Percentiles rank a stretch among this genome's conserved stretches.
Conservation (phyloP, 2,888 invertebrate species). For the Smittia aterrima region DNA sequence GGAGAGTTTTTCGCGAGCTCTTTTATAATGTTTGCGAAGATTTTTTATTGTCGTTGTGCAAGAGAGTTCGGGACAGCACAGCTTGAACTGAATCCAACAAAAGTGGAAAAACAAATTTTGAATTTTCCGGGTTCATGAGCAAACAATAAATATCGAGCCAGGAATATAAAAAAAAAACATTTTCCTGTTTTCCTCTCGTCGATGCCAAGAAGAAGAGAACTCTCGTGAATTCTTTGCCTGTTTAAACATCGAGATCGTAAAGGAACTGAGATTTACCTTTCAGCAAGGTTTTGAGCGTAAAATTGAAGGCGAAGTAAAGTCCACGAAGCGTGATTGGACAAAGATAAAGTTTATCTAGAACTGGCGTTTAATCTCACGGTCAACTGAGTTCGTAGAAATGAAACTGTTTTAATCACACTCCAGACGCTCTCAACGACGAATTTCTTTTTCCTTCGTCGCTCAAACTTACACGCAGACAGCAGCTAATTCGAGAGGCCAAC, state of each 20-base stretch:
- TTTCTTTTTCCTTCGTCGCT: too few relatives aligned
- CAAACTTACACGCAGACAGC: too few relatives aligned
- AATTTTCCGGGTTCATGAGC: conserved; percentile 30
- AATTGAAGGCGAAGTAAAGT: conserved; percentile 3
- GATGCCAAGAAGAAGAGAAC: background rate
- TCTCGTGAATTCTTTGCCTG: background rate
- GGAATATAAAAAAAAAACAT: background rate
- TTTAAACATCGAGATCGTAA: background rate
- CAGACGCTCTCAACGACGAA: too few relatives aligned
- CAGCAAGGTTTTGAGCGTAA: conserved; percentile 25
- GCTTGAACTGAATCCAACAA: conserved; percentile 19
- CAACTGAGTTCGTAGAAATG: too few relatives aligned
- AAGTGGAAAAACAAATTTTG: conserved; percentile 24
- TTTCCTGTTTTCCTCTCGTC: conserved; percentile 13
- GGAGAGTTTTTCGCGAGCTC: background rate
- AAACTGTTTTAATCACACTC: too few relatives aligned
- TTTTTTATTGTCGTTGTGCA: background rate
- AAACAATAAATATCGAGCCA: conserved; percentile 11
- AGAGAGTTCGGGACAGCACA: background rate
- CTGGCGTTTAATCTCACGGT: too few relatives aligned
- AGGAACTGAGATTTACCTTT: background rate
- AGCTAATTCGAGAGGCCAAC: too few relatives aligned
- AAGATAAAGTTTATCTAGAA: too few relatives aligned
- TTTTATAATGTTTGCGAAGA: background rate
- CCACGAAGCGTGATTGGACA: background rate